phyloP scores from a whole-genome alignment of 2,888 invertebrate genomes.

The Tipula helvola region DNA sequence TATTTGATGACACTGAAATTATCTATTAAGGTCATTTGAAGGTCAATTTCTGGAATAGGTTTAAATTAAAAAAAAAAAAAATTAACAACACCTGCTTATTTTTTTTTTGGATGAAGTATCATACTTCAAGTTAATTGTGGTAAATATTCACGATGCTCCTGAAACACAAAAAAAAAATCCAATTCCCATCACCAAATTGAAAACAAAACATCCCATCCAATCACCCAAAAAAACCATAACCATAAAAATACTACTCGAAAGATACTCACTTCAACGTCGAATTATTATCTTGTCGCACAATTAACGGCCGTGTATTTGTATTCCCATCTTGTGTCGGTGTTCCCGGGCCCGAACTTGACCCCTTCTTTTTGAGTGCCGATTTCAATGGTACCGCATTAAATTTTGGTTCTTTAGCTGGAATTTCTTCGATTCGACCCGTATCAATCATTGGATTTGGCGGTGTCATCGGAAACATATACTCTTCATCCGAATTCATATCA shows the following conservation, averaged over 20 bases:
- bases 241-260: slow-evolving; percentile 8
- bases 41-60: too few relatives aligned
- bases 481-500: slow-evolving; percentile 53
- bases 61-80: too few relatives aligned
- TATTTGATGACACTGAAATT: too few relatives aligned
- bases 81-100: too few relatives aligned
- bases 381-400: slow-evolving; percentile 86
- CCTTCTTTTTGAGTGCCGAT: slow-evolving; percentile 80
- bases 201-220: background rate
- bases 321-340: slow-evolving; percentile 55
- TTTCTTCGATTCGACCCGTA: slow-evolving; percentile 77
- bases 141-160: background rate
- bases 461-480: slow-evolving; percentile 44
- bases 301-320: slow-evolving; percentile 42
- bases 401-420: slow-evolving; percentile 84
- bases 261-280: slow-evolving; percentile 67
- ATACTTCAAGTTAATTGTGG: background rate
- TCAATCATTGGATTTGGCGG: slow-evolving; percentile 59
- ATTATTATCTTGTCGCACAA: slow-evolving; percentile 60
- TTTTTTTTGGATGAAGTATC: too few relatives aligned
- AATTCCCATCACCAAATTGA: background rate
- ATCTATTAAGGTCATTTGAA: too few relatives aligned
- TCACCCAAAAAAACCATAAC: background rate
- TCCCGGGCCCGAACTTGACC: slow-evolving; percentile 47
- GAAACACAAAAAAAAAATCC: background rate